phyloP scores from a whole-genome alignment of 2,888 invertebrate species.

The Lacanobia wlatinum region DNA sequence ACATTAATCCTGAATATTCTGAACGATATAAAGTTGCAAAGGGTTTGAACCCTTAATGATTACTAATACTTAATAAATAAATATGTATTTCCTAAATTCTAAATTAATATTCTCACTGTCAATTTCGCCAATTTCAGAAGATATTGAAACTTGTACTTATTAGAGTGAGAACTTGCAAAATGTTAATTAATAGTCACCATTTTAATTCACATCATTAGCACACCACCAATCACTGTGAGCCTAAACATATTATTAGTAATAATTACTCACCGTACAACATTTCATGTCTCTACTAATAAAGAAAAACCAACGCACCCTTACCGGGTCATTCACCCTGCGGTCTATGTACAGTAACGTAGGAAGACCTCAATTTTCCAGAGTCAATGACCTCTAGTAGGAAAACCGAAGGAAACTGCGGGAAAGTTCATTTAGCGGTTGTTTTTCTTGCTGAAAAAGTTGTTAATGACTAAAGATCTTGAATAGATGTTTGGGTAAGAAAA shows the following conservation, averaged over 20 bases:
- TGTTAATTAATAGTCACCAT: not conserved
- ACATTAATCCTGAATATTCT: no score
- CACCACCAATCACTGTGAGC: not conserved
- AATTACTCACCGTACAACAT: conserved; percentile 10
- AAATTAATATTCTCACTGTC: no score
- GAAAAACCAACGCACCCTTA: conserved; percentile 40
- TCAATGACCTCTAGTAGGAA: conserved; percentile 8
- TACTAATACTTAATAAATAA: no score
- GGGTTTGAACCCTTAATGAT: no score
- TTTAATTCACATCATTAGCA: not conserved
- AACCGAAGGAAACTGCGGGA: conserved; percentile 16
- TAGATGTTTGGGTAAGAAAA: not conserved
- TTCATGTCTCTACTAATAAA: not conserved
- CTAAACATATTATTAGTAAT: not conserved
- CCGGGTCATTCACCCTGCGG: conserved; percentile 38
- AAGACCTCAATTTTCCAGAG: conserved; percentile 35
- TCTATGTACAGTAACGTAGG: conserved; percentile 22
- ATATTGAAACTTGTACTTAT: no score
- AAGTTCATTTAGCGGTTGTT: not conserved
- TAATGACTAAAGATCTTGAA: not conserved
- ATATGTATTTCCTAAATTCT: no score
- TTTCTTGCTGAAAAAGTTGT: not conserved
- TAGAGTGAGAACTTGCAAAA: not conserved
- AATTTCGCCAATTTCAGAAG: no score
- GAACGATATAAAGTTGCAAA: no score